Evolutionary conservation across 2,797 vertebrate genomes (phyloP), one percentile per base, ranked within the genome.

Genomic region (Salmo trutta): DNA sequence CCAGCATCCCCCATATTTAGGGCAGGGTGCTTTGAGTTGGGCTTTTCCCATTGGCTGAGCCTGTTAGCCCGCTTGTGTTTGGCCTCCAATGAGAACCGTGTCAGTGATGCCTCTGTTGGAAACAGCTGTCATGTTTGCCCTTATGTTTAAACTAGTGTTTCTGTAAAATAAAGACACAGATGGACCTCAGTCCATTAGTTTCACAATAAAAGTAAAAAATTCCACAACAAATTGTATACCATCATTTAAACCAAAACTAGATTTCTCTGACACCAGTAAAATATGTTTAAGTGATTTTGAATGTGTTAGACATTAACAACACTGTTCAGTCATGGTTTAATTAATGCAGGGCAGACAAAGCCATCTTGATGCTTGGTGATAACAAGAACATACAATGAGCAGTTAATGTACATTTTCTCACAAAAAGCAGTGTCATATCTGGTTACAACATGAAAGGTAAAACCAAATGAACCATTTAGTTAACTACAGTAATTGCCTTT

Each of bases 61-160:
- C 59, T 70, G 52, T 77, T 77, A 53, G 69, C 59, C 76, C 14
- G 17, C 71, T 65, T 71, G 82, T 71, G 82, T 88, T 82, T 33
- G 33, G 29, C 79, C 78, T 84, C 71, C 77, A 71, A 3, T 79
- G 81, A 82, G 77, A 79, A 65, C 77, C 1, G 53, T 0, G 36
- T 73, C 77, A 27, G 41, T 72, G 74, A 52, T 72, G 75, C 79
- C 71, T 77, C 52, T 90, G 84, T 90, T 93, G 92, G 87, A 85
- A 92, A 90, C 90, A 91, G 91, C 94, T 87, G 94, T 92, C 92
- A 84, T 21, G 54, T 94, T 93, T 86, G 90, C 91, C 65, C 24
- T 76, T 75, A 77, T 73, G 84, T 87, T 88, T 56, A 82, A 83
- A 84, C 85, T 85, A 75, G 83, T 85, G 72, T 73, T 89, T 94